phyloP scores from a whole-genome alignment of 2,888 invertebrate species.

The Myopa tessellatipennis region DNA sequence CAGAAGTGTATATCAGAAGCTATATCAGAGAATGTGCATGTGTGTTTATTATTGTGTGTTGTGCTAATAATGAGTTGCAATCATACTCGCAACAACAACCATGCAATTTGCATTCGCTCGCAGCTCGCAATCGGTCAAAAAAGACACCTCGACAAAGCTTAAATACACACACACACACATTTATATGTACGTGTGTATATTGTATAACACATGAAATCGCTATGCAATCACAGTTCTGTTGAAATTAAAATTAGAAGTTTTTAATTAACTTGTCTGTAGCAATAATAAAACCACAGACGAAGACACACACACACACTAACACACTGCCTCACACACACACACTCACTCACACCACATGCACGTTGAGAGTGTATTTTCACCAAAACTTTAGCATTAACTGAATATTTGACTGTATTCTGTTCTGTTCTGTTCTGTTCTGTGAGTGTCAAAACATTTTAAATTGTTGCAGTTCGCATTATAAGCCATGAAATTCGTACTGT shows the following conservation, averaged over 20 bases:
- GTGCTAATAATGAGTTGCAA: conserved; percentile 8
- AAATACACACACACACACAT: not conserved
- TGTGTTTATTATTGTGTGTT: not conserved
- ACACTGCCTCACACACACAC: not conserved
- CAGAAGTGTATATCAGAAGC: not conserved
- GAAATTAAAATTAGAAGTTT: conserved; percentile 32
- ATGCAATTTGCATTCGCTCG: conserved; percentile 20
- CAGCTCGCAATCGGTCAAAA: conserved; percentile 36
- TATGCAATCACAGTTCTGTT: too few species aligned
- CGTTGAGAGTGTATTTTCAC: not conserved
- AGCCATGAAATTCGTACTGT: not conserved
- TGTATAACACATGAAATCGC: too few species aligned
- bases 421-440: not conserved
- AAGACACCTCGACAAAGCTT: not conserved
- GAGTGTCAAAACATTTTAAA: not conserved
- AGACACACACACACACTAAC: not conserved
- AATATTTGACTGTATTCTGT: not conserved
- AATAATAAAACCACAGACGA: not conserved
- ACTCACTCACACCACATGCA: not conserved
- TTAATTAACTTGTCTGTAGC: conserved; percentile 34
- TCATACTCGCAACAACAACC: not conserved
- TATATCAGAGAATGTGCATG: too few species aligned
- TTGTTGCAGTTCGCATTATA: not conserved
- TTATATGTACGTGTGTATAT: not conserved
- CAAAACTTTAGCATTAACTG: not conserved